A percentile compares a stretch with the other conserved stretches of the same genome.
These are phyloP conservation scores for Brachyhypopomus gauderio DNA, from an alignment of 2,113 vertebrate species.

Conservation along the genomic window DNA sequence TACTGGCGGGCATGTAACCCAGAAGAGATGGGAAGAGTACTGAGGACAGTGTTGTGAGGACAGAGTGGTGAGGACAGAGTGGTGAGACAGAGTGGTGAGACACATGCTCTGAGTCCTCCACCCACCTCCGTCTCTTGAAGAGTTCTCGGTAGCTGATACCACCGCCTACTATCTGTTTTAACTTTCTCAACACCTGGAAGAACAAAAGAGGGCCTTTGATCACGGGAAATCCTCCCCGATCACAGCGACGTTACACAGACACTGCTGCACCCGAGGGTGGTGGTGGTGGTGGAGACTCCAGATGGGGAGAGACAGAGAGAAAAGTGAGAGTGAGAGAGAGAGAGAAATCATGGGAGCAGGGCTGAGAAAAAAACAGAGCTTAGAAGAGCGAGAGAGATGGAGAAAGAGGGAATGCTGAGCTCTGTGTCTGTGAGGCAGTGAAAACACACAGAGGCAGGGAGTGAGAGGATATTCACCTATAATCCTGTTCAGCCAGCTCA, in stretches of 20 bases:
- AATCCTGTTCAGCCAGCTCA: constrained; percentile 52
- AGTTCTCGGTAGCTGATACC: constrained; percentile 55
- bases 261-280: constrained; percentile 22
- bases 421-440: constrained; percentile 3
- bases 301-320: constrained; percentile 44
- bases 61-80: constrained; percentile 5
- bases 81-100: constrained; percentile 14
- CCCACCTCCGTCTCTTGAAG: constrained; percentile 35
- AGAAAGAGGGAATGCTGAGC: constrained; percentile 39
- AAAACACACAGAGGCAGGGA: constrained; percentile 36
- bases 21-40: neutral
- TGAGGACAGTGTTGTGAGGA: constrained; percentile 14
- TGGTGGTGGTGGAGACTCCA: constrained; percentile 40
- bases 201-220: constrained; percentile 79
- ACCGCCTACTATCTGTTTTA: constrained; percentile 66
- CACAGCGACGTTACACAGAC: constrained; percentile 62
- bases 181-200: constrained; percentile 77
- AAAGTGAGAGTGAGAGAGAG: neutral
- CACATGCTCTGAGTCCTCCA: neutral
- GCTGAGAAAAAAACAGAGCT: neutral
- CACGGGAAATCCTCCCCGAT: constrained; percentile 73
- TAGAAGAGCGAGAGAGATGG: constrained; percentile 41
- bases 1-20: neutral
- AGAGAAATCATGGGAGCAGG: neutral
- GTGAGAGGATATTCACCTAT: constrained; percentile 35